Evolutionary conservation across 2,797 vertebrate genomes (phyloP).

Genomic region (Molossus molossus): DNA sequence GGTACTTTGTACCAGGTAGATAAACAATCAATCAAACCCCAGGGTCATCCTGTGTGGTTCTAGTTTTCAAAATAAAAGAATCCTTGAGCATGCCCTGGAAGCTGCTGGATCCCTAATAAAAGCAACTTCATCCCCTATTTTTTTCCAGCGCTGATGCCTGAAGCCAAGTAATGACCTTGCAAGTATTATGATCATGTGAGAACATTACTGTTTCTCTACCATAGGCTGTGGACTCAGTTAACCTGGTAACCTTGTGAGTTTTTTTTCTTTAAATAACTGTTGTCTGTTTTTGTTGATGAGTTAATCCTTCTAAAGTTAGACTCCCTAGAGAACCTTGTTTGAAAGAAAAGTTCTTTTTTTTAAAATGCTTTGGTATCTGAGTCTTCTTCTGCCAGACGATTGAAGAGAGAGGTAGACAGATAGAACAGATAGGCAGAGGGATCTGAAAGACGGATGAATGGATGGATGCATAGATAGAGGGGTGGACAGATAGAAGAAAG

Average conservation of each 20-base stretch:
- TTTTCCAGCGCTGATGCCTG: neutral
- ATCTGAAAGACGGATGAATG: neutral
- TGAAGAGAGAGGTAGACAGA: neutral
- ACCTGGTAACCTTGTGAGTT: neutral
- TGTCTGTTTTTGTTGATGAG: neutral
- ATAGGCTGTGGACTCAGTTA: neutral
- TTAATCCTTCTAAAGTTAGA: conserved; percentile 40
- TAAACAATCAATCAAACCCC: neutral
- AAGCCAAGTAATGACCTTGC: conserved; percentile 4
- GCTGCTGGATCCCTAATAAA: neutral
- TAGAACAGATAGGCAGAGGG: neutral
- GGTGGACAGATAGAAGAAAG: neutral
- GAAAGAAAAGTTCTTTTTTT: neutral
- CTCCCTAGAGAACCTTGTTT: neutral
- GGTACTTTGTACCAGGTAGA: neutral
- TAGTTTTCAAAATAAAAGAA: conserved; percentile 44
- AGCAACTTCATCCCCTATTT: neutral
- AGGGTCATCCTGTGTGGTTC: neutral
- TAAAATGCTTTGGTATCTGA: neutral
- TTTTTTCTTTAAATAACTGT: neutral
- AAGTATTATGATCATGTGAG: neutral
- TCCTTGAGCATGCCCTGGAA: neutral
- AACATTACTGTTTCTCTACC: neutral
- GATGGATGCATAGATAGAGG: neutral
- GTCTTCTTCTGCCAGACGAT: neutral